Evolutionary conservation across 1,140 invertebrate genomes (phyloP), one percentile per base, ranked within the genome.

Genomic region (Penaeus chinensis): DNA sequence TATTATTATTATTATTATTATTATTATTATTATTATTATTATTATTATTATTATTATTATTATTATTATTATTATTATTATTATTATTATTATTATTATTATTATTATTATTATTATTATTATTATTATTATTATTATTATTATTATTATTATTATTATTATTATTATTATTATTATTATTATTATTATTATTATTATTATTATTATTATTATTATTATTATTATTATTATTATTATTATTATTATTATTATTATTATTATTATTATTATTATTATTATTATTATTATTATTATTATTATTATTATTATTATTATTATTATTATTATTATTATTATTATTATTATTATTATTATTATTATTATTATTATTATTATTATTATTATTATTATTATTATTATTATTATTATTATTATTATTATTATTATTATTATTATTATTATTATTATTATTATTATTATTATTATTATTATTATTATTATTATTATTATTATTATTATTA

Each of bases 401-500:
- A n/a, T 65, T 65, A n/a, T 65, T 65, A 65, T 18, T 65, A 18
- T 65, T 65, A 65, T 65, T n/a, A 65, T 65, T 65, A 65, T 65
- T 65, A 65, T 65, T 65, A 65, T 65, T 65, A 65, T 65, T 65
- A 65, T 65, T 13, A 69, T 69, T 69, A 69, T 69, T 69, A 5
- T 69, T 69, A n/a, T n/a, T 69, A 13, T 69, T 69, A 3, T 69
- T 69, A 3, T 13, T 69, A 4, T 69, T 69, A 69, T 69, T 13
- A 69, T 69, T 69, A 69, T 69, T 27, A 13, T 69, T 69, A 69
- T 69, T 69, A 69, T 69, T 3, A 13, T 69, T 69, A 3, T 69
- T 69, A 69, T 69, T 69, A 69, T 69, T 13, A 69, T 69, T 69
- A 69, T 69, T 69, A 69, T 69, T 69, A 69, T 69, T 69, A 13